Evolutionary conservation across 2,113 vertebrate genomes (phyloP), one percentile per base, ranked within the genome.

Genomic region (Lepus timidus): DNA sequence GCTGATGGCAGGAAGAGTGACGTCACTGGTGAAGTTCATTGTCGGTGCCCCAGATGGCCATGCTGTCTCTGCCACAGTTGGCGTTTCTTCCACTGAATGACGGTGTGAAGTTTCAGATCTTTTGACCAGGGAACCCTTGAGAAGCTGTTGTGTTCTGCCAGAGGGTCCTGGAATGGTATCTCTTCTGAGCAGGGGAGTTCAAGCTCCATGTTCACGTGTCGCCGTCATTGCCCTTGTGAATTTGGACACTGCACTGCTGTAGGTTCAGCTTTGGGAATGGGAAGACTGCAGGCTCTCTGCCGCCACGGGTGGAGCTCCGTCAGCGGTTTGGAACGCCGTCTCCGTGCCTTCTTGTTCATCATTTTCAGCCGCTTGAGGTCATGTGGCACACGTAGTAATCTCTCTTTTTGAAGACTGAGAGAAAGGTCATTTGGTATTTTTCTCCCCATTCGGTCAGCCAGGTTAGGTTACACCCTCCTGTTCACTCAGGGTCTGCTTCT

Each of bases 91-190:
- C 44, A 8, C 44, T 44, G 44, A 7, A 44, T 44, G 44, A 44
- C 65, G 49, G 82, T 91, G 90, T 96, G 8, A 90, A 90, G 90
- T 95, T 96, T 83, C 85, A 85, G 90, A 90, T 88, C 81, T 95
- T 92, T 95, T 76, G 64, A 39, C 71, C 93, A 87, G 36, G 85
- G 74, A 82, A 92, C 91, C 74, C 52, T 87, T 92, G 92, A 82
- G 87, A 94, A 90, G 65, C 82, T 85, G 6, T 75, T 95, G 29
- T 85, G 36, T 85, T 88, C 85, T 92, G 93, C 95, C 90, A 95
- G 79, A 96, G 93, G 87, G 85, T 65, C 81, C 36, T 94, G 87
- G 76, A 93, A 81, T 67, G 58, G 33, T 36, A n/a, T 88, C 31
- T 92, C 17, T 51, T 82, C 61, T 23, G 22, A 76, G 68, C n/a